Percentiles rank a stretch among this genome's conserved stretches.
These are phyloP conservation scores for Atta cephalotes DNA, from an alignment of 1,140 invertebrate genomes.

Conservation along the genomic window DNA sequence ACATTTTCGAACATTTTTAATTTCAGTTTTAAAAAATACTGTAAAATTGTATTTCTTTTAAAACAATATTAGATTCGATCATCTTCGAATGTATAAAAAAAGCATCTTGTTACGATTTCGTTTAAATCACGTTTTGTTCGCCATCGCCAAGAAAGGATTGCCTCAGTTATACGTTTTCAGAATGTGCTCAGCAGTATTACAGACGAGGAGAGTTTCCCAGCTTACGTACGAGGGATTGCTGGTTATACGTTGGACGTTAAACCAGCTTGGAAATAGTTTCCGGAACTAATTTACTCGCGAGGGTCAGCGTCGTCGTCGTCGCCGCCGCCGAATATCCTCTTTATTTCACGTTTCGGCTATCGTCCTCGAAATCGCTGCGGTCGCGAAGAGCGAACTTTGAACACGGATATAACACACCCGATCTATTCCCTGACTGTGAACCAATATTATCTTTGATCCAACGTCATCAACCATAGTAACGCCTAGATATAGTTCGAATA, in stretches of 20 bases:
- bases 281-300: slow-evolving; percentile 77
- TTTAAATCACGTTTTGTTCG: slow-evolving; percentile 75
- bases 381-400: slow-evolving; percentile 60
- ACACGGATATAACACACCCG: slow-evolving; percentile 50
- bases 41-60: neutral
- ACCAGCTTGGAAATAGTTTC: slow-evolving; percentile 79
- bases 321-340: slow-evolving; percentile 54
- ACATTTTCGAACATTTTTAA: neutral
- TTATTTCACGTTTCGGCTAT: slow-evolving; percentile 62
- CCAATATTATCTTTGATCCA: slow-evolving; percentile 64
- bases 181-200: slow-evolving; percentile 42
- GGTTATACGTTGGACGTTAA: slow-evolving; percentile 76
- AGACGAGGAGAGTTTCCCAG: slow-evolving; percentile 54
- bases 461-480: slow-evolving; percentile 50
- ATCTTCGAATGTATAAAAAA: neutral
- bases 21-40: slow-evolving; percentile 28
- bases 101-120: neutral
- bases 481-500: slow-evolving; percentile 48
- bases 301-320: slow-evolving; percentile 49
- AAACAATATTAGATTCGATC: slow-evolving; percentile 14
- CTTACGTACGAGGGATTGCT: slow-evolving; percentile 65
- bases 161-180: slow-evolving; percentile 40
- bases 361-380: slow-evolving; percentile 55
- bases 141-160: slow-evolving; percentile 65
- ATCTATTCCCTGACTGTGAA: slow-evolving; percentile 47